Evolutionary conservation across 2,797 vertebrate genomes (phyloP).

Genomic region (Botia almorhae): DNA sequence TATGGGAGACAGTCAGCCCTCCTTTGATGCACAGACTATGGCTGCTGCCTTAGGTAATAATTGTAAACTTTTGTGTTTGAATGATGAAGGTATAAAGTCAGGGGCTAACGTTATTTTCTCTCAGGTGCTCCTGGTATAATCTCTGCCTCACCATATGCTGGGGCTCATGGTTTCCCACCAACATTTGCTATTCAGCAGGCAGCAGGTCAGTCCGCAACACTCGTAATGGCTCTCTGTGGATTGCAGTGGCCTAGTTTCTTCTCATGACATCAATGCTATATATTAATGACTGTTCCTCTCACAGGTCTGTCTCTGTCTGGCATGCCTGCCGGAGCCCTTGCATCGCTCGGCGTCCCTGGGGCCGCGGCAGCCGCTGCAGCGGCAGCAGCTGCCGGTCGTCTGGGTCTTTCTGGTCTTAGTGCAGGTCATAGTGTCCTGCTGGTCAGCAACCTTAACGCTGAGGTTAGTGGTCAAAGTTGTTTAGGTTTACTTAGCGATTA

Average conservation of each 20-base stretch:
- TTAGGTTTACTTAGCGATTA: not conserved
- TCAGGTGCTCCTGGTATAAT: slow-evolving; percentile 91
- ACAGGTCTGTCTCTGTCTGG: slow-evolving; percentile 86
- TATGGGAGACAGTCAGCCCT: slow-evolving; percentile 88
- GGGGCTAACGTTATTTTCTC: not conserved
- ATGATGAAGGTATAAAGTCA: not conserved
- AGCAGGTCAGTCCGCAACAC: slow-evolving; percentile 68
- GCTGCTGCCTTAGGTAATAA: slow-evolving; percentile 90
- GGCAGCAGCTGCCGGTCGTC: slow-evolving; percentile 88
- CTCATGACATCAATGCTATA: not conserved
- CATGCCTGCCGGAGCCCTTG: slow-evolving; percentile 84
- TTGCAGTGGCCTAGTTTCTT: not conserved
- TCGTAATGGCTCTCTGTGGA: slow-evolving; percentile 12
- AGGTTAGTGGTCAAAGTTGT: slow-evolving; percentile 83
- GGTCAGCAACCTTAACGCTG: slow-evolving; percentile 95
- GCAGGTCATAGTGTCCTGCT: slow-evolving; percentile 89
- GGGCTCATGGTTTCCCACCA: slow-evolving; percentile 89
- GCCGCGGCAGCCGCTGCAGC: slow-evolving; percentile 76
- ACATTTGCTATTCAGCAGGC: slow-evolving; percentile 91
- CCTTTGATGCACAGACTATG: slow-evolving; percentile 90
- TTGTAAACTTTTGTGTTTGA: not conserved
- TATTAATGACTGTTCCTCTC: not conserved
- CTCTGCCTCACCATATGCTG: slow-evolving; percentile 91
- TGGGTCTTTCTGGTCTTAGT: slow-evolving; percentile 84
- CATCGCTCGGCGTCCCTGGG: slow-evolving; percentile 86